These are phyloP conservation scores for Eleutherodactylus coqui DNA, from an alignment of 2,797 vertebrate species.

Conservation along the genomic window DNA sequence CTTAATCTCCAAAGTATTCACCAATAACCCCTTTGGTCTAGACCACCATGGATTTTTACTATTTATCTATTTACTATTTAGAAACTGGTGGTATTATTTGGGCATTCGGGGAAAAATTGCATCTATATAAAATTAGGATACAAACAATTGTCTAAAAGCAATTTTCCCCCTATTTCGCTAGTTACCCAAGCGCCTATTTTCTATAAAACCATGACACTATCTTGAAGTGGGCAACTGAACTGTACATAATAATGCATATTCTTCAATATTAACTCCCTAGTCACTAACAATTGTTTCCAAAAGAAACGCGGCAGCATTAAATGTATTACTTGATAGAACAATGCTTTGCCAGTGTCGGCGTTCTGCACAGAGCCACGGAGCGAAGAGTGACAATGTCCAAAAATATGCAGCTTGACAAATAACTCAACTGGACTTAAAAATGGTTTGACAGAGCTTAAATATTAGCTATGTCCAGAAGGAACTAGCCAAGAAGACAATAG, in stretches of 20 bases:
- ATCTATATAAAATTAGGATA: no score
- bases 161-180: no score
- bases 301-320: background rate
- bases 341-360: no score
- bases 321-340: background rate
- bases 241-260: no score
- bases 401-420: slow-evolving; percentile 39
- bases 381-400: slow-evolving; percentile 18
- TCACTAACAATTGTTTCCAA: background rate
- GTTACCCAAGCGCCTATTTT: no score
- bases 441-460: slow-evolving; percentile 45
- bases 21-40: no score
- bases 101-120: no score
- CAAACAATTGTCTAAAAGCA: no score
- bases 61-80: background rate
- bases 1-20: no score
- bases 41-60: no score
- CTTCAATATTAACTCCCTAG: background rate
- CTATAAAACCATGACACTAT: no score
- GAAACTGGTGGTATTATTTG: background rate
- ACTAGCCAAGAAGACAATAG: slow-evolving; percentile 49
- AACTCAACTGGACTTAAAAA: slow-evolving; percentile 39
- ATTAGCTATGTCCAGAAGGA: slow-evolving; percentile 46
- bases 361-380: background rate
- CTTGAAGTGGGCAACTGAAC: no score